Conservation (phyloP, 2,113 vertebrate species). For the Barnardius zonarius region DNA sequence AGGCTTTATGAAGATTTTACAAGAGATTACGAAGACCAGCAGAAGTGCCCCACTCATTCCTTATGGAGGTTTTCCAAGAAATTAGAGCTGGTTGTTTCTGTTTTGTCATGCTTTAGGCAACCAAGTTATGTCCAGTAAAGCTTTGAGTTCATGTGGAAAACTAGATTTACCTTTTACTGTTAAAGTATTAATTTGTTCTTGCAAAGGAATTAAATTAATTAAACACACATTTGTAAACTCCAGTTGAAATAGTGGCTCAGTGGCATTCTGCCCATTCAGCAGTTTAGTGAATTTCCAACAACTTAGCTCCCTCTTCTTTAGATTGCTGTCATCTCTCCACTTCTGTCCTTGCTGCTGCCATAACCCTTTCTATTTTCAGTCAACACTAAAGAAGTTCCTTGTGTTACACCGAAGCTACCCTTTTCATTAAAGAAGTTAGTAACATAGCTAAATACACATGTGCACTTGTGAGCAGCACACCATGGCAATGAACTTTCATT, state of each 20-base stretch:
- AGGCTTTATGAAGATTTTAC: background rate
- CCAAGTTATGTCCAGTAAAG: background rate
- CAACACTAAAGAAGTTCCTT: background rate
- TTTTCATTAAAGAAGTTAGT: background rate
- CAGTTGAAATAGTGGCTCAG: background rate
- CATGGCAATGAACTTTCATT: background rate
- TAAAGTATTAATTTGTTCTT: background rate
- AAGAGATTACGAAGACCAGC: background rate
- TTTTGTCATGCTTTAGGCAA: background rate
- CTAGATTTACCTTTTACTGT: background rate
- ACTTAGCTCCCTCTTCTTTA: background rate
- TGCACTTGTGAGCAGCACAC: background rate
- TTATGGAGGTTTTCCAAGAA: background rate
- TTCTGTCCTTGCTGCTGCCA: background rate
- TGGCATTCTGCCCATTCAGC: background rate
- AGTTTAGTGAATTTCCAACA: background rate
- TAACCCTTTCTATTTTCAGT: background rate
- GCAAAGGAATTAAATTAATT: background rate
- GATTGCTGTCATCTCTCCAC: background rate
- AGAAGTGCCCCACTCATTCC: background rate
- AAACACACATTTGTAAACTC: background rate
- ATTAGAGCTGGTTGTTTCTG: background rate
- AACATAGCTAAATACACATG: background rate
- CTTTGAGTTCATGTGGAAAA: background rate
- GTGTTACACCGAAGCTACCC: background rate